Percentiles rank a stretch among this genome's conserved stretches.
phyloP scores from a whole-genome alignment of 1,140 invertebrate species.

The Bombus pyrosoma region DNA sequence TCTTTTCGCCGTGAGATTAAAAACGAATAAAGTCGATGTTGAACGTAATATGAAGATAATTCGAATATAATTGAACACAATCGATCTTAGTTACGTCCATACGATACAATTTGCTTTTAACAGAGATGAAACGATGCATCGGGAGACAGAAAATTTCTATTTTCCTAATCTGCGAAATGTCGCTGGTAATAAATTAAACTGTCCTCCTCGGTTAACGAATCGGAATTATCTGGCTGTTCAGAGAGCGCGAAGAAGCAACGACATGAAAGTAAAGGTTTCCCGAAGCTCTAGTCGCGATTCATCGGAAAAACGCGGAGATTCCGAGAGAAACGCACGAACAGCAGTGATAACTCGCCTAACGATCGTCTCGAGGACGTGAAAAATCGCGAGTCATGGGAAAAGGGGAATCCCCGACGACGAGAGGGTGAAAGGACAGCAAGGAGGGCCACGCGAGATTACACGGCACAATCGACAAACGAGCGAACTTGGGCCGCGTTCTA shows the following conservation, averaged over 20 bases:
- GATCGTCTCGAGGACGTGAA: constrained; percentile 62
- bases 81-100: too few relatives aligned
- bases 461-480: constrained; percentile 68
- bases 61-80: too few relatives aligned
- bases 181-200: too few relatives aligned
- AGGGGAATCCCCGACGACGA: constrained; percentile 44
- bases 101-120: too few relatives aligned
- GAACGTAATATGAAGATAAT: too few relatives aligned
- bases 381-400: constrained; percentile 67
- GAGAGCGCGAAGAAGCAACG: neutral
- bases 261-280: neutral
- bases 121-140: too few relatives aligned
- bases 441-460: constrained; percentile 55
- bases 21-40: too few relatives aligned
- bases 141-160: too few relatives aligned
- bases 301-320: neutral
- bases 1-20: too few relatives aligned
- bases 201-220: too few relatives aligned
- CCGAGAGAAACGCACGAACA: neutral
- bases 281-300: neutral
- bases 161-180: too few relatives aligned
- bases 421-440: constrained; percentile 32
- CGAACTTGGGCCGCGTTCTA: constrained; percentile 69
- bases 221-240: too few relatives aligned
- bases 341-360: constrained; percentile 51